Evolutionary conservation across 2,888 invertebrate species (phyloP).

Genomic region (Ctena decussata): DNA sequence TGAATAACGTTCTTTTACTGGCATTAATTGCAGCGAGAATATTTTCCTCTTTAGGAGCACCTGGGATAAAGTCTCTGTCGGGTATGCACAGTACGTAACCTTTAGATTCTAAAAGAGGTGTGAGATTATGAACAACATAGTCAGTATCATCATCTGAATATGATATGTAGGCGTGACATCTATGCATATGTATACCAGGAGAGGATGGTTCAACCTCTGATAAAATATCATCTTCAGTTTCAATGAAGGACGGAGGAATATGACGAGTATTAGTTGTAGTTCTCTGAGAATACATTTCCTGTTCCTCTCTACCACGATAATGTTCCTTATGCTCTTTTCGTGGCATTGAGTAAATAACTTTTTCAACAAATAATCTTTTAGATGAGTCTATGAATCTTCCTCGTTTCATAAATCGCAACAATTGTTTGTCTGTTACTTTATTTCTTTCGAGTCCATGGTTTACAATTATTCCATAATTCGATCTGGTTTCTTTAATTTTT

Average conservation of each 20-base stretch:
- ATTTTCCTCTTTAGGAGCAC: slow-evolving; percentile 71
- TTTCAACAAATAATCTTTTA: slow-evolving; percentile 58
- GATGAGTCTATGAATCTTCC: slow-evolving; percentile 61
- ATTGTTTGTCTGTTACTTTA: slow-evolving; percentile 61
- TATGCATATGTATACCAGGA: slow-evolving; percentile 6
- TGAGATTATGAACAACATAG: slow-evolving; percentile 56
- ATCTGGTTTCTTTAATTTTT: slow-evolving; percentile 66
- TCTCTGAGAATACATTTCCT: neutral
- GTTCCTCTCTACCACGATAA: too few relatives aligned
- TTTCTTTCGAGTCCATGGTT: slow-evolving; percentile 44
- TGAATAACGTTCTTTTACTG: slow-evolving; percentile 62
- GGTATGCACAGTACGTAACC: slow-evolving; percentile 62
- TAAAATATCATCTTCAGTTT: neutral
- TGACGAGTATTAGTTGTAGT: neutral
- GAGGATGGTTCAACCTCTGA: neutral
- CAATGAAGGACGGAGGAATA: neutral
- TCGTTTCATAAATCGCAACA: slow-evolving; percentile 59
- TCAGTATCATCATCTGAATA: slow-evolving; percentile 64
- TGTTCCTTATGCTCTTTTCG: slow-evolving; percentile 4
- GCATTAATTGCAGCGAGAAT: slow-evolving; percentile 61
- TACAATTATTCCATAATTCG: slow-evolving; percentile 67
- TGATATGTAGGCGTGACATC: slow-evolving; percentile 64
- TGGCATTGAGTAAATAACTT: slow-evolving; percentile 68
- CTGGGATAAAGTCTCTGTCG: slow-evolving; percentile 71
- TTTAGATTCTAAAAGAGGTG: slow-evolving; percentile 53